phyloP scores from a whole-genome alignment of 1,140 invertebrate genomes.

The Aphelenchoides avenae region DNA sequence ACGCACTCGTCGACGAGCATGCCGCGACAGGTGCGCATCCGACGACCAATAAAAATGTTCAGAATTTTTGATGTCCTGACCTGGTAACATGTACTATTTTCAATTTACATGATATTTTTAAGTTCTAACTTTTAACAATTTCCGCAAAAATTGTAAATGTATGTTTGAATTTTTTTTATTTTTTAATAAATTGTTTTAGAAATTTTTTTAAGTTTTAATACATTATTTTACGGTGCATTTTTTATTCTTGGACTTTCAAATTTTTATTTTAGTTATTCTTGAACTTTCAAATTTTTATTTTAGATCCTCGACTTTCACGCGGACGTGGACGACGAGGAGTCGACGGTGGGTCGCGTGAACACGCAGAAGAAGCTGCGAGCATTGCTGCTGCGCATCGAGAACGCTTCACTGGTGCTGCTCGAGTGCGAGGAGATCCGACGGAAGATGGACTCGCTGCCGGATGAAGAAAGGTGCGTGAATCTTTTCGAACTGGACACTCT shows the following conservation, averaged over 20 bases:
- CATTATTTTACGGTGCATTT: too few relatives aligned
- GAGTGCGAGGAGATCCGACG: slow-evolving; percentile 41
- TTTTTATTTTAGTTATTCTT: slow-evolving; percentile 4
- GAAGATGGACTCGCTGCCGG: slow-evolving; percentile 20
- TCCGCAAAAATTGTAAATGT: too few relatives aligned
- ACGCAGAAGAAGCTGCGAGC: slow-evolving; percentile 40
- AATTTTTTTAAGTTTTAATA: too few relatives aligned
- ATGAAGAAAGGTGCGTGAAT: slow-evolving; percentile 10
- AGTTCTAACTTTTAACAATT: too few relatives aligned
- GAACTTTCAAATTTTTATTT: slow-evolving; percentile 1
- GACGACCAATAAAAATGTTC: not conserved
- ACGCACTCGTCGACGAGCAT: slow-evolving; percentile 34
- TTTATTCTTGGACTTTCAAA: not conserved
- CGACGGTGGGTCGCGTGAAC: not conserved
- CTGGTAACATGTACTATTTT: too few relatives aligned
- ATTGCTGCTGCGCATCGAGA: slow-evolving; percentile 46
- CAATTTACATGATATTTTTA: too few relatives aligned
- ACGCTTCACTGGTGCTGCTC: slow-evolving; percentile 36
- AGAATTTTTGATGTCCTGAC: not conserved
- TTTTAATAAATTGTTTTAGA: too few relatives aligned
- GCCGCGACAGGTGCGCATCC: slow-evolving; percentile 52
- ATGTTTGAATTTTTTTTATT: too few relatives aligned
- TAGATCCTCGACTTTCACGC: slow-evolving; percentile 29
- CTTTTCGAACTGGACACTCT: not conserved
- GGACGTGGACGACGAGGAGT: slow-evolving; percentile 40